Evolutionary conservation across 2,113 vertebrate species (phyloP), one percentile per base, ranked within the genome.

Genomic region (Psittacus erithacus): DNA sequence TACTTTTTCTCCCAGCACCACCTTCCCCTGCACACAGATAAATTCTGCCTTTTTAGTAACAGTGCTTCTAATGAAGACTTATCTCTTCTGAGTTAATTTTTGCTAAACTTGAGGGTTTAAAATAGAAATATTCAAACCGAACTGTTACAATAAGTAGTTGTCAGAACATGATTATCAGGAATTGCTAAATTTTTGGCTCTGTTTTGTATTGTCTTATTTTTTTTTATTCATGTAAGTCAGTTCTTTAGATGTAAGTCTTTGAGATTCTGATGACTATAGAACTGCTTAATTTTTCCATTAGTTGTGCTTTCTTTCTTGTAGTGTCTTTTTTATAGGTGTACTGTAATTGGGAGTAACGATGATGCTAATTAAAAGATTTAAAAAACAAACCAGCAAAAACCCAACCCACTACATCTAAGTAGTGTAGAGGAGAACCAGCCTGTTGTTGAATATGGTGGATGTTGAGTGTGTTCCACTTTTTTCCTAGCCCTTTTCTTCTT

Each of bases 1-100:
- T 82, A n/a, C 7, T 62, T 1, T 62, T 96, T 80, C 63, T 88
- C 20, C 20, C 27, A 83, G 18, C 59, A 71, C 11, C 52, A 70
- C 24, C n/a, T 84, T 2, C 1, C 10, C 8, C 23, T 0, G 0
- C 65, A 87, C 39, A 49, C 1, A 75, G 39, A 29, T 59, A 43
- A 71, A 50, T 80, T 52, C n/a, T 85, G 44, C 39, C 57, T 39
- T 85, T 73, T 47, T 77, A 49, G 16, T 50, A 77, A 46, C 33
- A 55, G 24, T 57, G 18, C 12, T 82, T 88, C 33, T 77, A 35
- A 38, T 38, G 20, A 65, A 67, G n/a, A 60, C 5, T 1, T 24
- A 10, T 59, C 4, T 83, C 50, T 75, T 70, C 5, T 1, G 3
- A n/a, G 23, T 93, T 90, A 63, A 22, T 84, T 89, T 84, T 93